phyloP scores from a whole-genome alignment of 2,888 invertebrate species.

The Prenolepis imparis region DNA sequence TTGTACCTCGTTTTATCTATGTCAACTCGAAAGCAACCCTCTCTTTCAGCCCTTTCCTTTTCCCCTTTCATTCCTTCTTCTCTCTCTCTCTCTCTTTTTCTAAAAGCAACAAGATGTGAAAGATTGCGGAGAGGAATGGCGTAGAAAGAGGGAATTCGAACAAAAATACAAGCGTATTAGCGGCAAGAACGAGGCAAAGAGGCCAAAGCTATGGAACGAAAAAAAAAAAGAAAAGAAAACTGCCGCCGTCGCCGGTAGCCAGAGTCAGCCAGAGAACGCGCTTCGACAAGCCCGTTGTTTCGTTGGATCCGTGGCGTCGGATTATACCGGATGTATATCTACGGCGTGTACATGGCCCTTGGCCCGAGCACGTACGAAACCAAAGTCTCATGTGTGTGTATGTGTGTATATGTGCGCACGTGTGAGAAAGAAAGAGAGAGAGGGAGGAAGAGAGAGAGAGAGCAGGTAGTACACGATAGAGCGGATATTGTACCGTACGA shows the following conservation, averaged over 20 bases:
- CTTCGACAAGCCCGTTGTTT: constrained; percentile 63
- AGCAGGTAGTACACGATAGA: constrained; percentile 20
- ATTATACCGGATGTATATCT: constrained; percentile 70
- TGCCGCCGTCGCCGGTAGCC: constrained; percentile 3
- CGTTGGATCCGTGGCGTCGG: constrained; percentile 52
- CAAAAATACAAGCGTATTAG: constrained; percentile 60
- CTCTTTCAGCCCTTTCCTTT: neutral
- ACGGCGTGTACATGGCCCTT: constrained; percentile 45
- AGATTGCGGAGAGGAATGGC: constrained; percentile 55
- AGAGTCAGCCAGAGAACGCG: constrained; percentile 25
- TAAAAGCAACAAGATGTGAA: constrained; percentile 57
- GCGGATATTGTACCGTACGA: constrained; percentile 44
- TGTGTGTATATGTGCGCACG: neutral
- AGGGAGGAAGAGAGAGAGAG: neutral
- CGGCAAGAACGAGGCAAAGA: constrained; percentile 34
- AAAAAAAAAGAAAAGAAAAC: neutral
- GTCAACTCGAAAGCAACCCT: constrained; percentile 1
- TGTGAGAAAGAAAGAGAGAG: neutral
- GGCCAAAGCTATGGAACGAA: constrained; percentile 8
- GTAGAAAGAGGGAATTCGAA: constrained; percentile 39
- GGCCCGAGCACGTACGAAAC: constrained; percentile 56
- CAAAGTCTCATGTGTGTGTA: constrained; percentile 30
- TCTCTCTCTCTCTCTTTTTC: constrained; percentile 48
- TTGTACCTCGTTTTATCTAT: neutral
- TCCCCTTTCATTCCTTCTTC: neutral